A percentile compares a stretch with the other conserved stretches of the same genome.
phyloP scores from a whole-genome alignment of 2,113 vertebrate genomes.

The Coregonus clupeaformis region DNA sequence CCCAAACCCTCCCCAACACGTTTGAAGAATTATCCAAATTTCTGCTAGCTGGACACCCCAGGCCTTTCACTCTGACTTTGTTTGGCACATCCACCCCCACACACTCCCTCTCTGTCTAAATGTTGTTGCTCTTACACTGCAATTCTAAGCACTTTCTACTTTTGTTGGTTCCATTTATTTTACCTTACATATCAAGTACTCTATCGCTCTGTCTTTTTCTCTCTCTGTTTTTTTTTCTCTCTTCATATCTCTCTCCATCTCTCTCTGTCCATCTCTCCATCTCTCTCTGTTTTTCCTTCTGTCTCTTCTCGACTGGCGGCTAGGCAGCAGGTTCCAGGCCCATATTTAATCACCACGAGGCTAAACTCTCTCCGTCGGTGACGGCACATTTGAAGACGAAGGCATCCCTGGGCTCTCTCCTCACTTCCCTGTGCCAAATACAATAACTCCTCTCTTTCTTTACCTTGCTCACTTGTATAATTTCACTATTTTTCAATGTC shows the following conservation, averaged over 20 bases:
- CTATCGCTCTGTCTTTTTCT: too few species aligned
- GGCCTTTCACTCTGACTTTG: slow-evolving; percentile 32
- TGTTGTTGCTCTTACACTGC: slow-evolving; percentile 9
- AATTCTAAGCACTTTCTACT: not conserved
- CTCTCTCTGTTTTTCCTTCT: slow-evolving; percentile 35
- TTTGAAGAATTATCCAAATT: slow-evolving; percentile 50
- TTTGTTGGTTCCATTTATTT: not conserved
- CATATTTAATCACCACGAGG: slow-evolving; percentile 93
- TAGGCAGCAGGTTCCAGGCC: slow-evolving; percentile 79
- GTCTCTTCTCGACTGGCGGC: slow-evolving; percentile 42
- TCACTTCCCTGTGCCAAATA: slow-evolving; percentile 80
- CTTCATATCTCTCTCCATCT: too few species aligned
- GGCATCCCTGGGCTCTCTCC: slow-evolving; percentile 80
- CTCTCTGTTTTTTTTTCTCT: too few species aligned
- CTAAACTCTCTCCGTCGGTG: slow-evolving; percentile 88
- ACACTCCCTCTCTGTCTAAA: slow-evolving; percentile 2
- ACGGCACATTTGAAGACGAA: slow-evolving; percentile 89
- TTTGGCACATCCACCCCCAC: slow-evolving; percentile 28
- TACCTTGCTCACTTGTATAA: slow-evolving; percentile 86
- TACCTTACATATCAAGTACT: too few species aligned
- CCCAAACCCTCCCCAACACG: slow-evolving; percentile 28
- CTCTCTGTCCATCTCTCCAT: not conserved
- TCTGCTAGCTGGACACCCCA: slow-evolving; percentile 31
- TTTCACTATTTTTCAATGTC: slow-evolving; percentile 92
- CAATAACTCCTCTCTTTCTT: slow-evolving; percentile 91